Conservation (phyloP, 1,140 invertebrate species). For the Sipha flava region DNA sequence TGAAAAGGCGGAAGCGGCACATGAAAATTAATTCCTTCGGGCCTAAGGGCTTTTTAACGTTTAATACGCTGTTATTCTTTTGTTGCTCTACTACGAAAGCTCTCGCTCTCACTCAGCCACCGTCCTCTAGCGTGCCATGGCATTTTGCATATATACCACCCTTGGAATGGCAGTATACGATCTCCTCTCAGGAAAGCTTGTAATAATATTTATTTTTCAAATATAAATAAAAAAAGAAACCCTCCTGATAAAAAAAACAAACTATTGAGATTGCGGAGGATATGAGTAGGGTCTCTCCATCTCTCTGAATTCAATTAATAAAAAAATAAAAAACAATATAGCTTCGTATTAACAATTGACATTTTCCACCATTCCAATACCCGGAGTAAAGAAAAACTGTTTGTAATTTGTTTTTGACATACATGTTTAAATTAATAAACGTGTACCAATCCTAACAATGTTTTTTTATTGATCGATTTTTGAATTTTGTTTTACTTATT, state of each 20-base stretch:
- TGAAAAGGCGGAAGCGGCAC: slow-evolving; percentile 30
- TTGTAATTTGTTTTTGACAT: background rate
- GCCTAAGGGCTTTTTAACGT: slow-evolving; percentile 28
- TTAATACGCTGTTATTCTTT: slow-evolving; percentile 31
- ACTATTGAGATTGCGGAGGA: background rate
- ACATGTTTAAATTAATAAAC: background rate
- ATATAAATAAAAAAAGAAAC: background rate
- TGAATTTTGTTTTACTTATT: no score
- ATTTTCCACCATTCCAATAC: background rate
- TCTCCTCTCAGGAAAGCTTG: background rate
- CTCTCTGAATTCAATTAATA: background rate
- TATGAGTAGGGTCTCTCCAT: background rate
- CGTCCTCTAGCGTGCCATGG: background rate
- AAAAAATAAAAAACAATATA: background rate
- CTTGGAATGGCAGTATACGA: background rate
- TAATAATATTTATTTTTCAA: slow-evolving; percentile 20
- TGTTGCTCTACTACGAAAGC: slow-evolving; percentile 16
- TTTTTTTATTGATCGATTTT: background rate
- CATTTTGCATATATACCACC: background rate
- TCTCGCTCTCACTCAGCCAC: background rate
- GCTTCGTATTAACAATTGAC: background rate
- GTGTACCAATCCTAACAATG: no score
- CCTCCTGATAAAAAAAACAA: background rate
- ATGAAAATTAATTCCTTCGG: slow-evolving; percentile 30
- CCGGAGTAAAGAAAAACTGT: background rate